Base-by-base conservation (phyloP, 2,797 vertebrate genomes). In the Syngnathus rostellatus region DNA sequence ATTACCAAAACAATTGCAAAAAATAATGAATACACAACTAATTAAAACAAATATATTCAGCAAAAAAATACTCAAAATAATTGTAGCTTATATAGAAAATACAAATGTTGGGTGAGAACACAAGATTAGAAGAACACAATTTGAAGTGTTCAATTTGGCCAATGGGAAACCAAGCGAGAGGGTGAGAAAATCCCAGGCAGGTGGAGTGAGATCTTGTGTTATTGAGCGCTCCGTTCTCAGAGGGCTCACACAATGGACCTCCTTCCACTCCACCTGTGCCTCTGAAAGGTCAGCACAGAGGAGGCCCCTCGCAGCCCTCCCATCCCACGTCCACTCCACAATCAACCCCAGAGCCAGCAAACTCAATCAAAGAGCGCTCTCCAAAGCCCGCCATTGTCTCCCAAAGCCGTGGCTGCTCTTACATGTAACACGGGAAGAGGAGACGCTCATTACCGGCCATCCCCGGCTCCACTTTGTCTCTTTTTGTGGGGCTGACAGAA, bases 371-470 rank as follows among this genome's bases (percentile, higher is more conserved):
- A 90, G 81, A 77, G 79, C 81, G 78, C 84, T 75, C 81, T 85
- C 9, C 80, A 84, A 86, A 85, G 76, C 77, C 78, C 69, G 68
- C 77, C 76, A 90, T 91, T 91, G 89, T 92, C 76, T 83, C 67
- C 69, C 14, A 64, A 75, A 80, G 77, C 74, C 65, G 62, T 39
- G 50, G 64, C 73, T 65, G 66, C 64, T 67, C 75, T 82, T 75
- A 84, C 83, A 84, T 78, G 81, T 82, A 88, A 87, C 87, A 86
- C 85, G 87, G 88, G 86, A 88, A 88, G 84, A 87, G 83, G 81
- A 85, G 79, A 82, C 83, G 81, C 85, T 89, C 89, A 89, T 88
- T 89, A 90, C 82, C 58, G 79, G 77, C 75, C 55, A 72, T 80
- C 79, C 82, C 72, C 66, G 55, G 70, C 74, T 81, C 81, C 79